phyloP scores from a whole-genome alignment of 2,113 vertebrate genomes.

The Stictonetta naevosa region DNA sequence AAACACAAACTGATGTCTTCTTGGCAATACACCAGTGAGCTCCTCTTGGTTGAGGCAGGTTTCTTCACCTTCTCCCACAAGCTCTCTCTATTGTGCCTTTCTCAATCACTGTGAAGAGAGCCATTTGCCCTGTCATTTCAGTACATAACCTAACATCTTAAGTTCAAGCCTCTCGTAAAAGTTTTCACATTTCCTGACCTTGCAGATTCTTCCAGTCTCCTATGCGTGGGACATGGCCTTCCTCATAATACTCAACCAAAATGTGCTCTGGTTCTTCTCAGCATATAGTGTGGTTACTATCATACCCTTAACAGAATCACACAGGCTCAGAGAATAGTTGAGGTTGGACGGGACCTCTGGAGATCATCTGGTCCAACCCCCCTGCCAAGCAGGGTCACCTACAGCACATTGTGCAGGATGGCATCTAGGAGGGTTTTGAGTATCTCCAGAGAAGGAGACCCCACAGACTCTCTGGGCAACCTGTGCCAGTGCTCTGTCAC shows the following conservation, averaged over 20 bases:
- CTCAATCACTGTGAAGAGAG: not conserved
- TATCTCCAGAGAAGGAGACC: too few species aligned
- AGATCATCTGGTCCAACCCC: too few species aligned
- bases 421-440: too few species aligned
- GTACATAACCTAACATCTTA: not conserved
- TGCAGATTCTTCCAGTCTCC: not conserved
- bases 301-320: not conserved
- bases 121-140: not conserved
- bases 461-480: too few species aligned
- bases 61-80: not conserved
- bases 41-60: not conserved
- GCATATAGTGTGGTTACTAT: not conserved
- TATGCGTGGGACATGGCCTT: not conserved
- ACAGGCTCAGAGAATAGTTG: too few species aligned
- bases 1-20: not conserved
- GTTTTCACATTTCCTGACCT: not conserved
- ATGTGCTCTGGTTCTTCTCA: not conserved
- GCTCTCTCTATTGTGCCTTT: not conserved
- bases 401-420: too few species aligned
- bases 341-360: too few species aligned
- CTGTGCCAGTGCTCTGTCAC: too few species aligned
- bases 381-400: too few species aligned
- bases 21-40: not conserved
- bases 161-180: not conserved
- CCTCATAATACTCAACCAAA: not conserved